Evolutionary conservation across 2,113 vertebrate species (phyloP).

Genomic region (Caretta caretta): DNA sequence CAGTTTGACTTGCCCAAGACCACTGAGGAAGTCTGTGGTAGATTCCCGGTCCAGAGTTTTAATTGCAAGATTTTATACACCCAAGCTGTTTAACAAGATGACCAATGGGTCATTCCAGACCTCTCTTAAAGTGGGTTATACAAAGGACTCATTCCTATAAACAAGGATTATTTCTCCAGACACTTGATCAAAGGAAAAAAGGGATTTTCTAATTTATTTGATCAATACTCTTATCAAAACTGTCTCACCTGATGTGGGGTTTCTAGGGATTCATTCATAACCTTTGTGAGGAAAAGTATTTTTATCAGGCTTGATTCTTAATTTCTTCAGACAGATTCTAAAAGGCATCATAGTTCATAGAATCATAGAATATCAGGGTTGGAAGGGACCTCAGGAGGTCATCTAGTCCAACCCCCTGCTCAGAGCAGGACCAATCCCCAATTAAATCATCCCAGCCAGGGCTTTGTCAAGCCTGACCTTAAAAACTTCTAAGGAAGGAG

Average conservation of each 20-base stretch:
- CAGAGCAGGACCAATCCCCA: no score
- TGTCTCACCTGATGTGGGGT: neutral
- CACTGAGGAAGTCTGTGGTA: neutral
- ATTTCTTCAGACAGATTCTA: neutral
- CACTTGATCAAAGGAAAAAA: neutral
- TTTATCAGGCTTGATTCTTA: neutral
- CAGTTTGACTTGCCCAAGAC: neutral
- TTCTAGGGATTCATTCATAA: neutral
- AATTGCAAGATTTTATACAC: neutral
- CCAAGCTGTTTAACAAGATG: neutral
- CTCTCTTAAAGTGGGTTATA: neutral
- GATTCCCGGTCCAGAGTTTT: no score
- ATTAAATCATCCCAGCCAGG: no score
- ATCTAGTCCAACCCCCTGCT: no score
- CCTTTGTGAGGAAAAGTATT: neutral
- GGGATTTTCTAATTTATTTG: neutral
- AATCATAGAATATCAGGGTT: no score
- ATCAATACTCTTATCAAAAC: neutral
- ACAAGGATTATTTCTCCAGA: neutral
- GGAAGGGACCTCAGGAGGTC: no score
- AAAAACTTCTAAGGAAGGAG: no score
- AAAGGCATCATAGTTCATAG: fast-evolving
- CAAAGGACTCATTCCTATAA: neutral
- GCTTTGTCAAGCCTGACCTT: no score
- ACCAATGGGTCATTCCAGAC: neutral